Evolutionary conservation across 2,797 vertebrate species (phyloP), one percentile per base, ranked within the genome.

Genomic region (Brotula barbata): DNA sequence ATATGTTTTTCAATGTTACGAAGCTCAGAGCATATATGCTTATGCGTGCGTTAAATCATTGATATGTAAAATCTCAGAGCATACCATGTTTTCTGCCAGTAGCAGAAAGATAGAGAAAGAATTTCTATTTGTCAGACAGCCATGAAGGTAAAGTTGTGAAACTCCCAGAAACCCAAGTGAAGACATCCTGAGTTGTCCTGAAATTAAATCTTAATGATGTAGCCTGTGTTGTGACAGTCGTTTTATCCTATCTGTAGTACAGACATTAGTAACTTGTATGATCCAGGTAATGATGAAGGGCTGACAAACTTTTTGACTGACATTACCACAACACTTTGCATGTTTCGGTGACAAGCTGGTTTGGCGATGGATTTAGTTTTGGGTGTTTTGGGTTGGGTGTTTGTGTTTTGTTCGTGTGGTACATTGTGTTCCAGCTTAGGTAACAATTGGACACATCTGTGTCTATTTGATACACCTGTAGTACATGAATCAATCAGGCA

Each of bases 241-340:
- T 80, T 66, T n/a, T n/a, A n/a, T n/a, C n/a, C n/a, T n/a, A n/a
- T n/a, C n/a, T n/a, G n/a, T 68, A 64, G 68, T 71, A 78, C 50
- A 48, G 68, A 73, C 31, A 52, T 80, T 80, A 84, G 82, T 85
- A 72, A 83, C n/a, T n/a, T n/a, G n/a, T n/a, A 71, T 67, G 73
- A 81, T 81, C 80, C 34, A 36, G n/a, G n/a, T n/a, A n/a, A n/a
- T n/a, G n/a, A n/a, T n/a, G n/a, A n/a, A n/a, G n/a, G n/a, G n/a
- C n/a, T n/a, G n/a, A n/a, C n/a, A n/a, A n/a, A n/a, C n/a, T n/a
- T n/a, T n/a, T n/a, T n/a, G n/a, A n/a, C n/a, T n/a, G n/a, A n/a
- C n/a, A n/a, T n/a, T n/a, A n/a, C n/a, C n/a, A n/a, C n/a, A n/a
- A n/a, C n/a, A n/a, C n/a, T n/a, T n/a, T n/a, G n/a, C n/a, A n/a